A percentile compares a stretch with the other conserved stretches of the same genome.
These are phyloP conservation scores for Nasonia giraulti DNA, from an alignment of 1,140 invertebrate species.

Conservation along the genomic window DNA sequence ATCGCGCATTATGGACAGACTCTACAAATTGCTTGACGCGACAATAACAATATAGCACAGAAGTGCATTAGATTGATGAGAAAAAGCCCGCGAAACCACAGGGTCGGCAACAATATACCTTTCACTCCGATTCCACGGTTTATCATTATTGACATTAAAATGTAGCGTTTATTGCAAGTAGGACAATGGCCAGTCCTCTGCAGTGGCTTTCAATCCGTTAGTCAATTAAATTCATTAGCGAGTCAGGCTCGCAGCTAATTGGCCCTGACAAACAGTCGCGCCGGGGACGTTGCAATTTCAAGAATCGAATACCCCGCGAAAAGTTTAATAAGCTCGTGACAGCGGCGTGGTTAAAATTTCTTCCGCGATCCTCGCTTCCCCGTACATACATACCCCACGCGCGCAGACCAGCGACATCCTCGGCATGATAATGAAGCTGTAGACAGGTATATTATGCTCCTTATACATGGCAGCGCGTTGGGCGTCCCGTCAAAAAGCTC, in stretches of 20 bases:
- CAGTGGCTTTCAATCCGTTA: neutral
- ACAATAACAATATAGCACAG: neutral
- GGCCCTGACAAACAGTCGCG: neutral
- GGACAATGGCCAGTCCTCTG: neutral
- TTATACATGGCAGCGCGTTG: neutral
- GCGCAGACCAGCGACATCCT: neutral
- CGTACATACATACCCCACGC: neutral
- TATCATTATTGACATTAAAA: neutral
- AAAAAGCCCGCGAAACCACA: no score
- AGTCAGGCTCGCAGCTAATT: neutral
- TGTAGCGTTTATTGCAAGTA: neutral
- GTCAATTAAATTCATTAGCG: conserved; percentile 5
- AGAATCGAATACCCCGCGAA: neutral
- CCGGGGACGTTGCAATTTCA: neutral
- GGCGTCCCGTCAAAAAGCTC: neutral
- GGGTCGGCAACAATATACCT: no score
- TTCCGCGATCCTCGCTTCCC: neutral
- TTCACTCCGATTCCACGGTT: neutral
- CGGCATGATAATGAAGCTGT: conserved; percentile 21
- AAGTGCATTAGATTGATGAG: neutral
- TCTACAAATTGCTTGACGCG: no score
- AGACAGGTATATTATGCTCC: neutral
- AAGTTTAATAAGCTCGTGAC: conserved; percentile 12
- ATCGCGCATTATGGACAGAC: no score
- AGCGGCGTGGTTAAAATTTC: neutral